These are phyloP conservation scores for Phortica magna DNA, from an alignment of 2,888 invertebrate species.

Conservation along the genomic window DNA sequence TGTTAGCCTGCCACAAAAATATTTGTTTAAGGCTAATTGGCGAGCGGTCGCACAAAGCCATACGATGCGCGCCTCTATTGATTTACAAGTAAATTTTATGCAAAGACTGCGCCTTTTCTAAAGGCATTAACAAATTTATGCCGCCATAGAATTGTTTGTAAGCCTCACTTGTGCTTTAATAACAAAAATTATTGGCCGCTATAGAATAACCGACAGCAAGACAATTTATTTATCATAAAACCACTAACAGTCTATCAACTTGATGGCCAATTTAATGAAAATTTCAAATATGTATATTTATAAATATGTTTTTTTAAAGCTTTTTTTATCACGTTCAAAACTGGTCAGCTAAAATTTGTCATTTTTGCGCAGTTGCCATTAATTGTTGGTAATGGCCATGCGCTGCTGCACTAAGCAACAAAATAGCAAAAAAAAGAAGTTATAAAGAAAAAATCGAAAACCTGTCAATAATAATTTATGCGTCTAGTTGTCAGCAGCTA, in stretches of 20 bases:
- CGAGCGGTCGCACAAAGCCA: background rate
- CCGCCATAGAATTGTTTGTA: no score
- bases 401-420: background rate
- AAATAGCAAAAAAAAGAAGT: background rate
- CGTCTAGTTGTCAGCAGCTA: slow-evolving; percentile 6
- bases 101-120: no score
- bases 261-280: slow-evolving; percentile 16
- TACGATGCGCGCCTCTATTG: background rate
- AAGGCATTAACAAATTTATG: no score
- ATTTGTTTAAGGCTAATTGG: slow-evolving; percentile 27
- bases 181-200: no score
- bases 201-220: no score
- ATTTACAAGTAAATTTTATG: background rate
- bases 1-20: background rate
- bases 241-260: background rate
- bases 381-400: background rate
- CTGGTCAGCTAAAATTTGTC: background rate
- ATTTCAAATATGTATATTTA: slow-evolving; percentile 1
- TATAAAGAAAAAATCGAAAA: background rate
- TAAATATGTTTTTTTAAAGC: background rate
- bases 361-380: background rate
- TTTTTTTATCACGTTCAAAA: background rate
- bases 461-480: slow-evolving; percentile 28
- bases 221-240: background rate
- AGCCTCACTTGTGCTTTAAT: no score